phyloP scores from a whole-genome alignment of 1,140 invertebrate genomes.

The Linepithema humile region DNA sequence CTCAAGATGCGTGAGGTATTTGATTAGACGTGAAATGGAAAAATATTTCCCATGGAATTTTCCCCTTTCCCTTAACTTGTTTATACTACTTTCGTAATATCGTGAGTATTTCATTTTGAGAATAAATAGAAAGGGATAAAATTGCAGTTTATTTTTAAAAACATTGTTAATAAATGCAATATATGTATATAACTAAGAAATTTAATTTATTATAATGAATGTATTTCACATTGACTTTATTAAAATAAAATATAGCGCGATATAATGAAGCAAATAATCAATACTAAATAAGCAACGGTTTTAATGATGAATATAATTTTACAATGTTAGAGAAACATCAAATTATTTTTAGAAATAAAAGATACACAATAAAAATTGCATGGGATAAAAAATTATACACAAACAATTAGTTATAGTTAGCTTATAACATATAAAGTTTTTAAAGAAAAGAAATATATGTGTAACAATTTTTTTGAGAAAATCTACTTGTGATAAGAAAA shows the following conservation, averaged over 20 bases:
- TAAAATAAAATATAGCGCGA: neutral
- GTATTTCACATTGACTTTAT: neutral
- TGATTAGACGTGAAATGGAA: constrained; percentile 3
- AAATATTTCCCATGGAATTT: neutral
- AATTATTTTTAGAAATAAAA: neutral
- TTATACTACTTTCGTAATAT: neutral
- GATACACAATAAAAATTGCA: too few species aligned
- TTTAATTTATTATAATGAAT: neutral
- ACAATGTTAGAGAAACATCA: neutral
- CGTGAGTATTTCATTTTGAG: neutral
- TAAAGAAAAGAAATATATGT: neutral
- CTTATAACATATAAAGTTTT: neutral
- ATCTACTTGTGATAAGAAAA: constrained; percentile 45
- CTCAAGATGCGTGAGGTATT: neutral
- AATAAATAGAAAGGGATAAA: neutral
- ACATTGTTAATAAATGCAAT: neutral
- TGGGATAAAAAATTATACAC: neutral
- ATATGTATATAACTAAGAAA: neutral
- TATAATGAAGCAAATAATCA: neutral
- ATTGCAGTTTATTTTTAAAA: neutral
- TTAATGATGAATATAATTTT: neutral
- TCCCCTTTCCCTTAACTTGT: neutral
- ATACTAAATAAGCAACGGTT: neutral
- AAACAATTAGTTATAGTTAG: neutral
- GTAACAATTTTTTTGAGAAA: constrained; percentile 22